Base-by-base conservation (phyloP, 2,888 invertebrate species). In the Oscheius onirici region DNA sequence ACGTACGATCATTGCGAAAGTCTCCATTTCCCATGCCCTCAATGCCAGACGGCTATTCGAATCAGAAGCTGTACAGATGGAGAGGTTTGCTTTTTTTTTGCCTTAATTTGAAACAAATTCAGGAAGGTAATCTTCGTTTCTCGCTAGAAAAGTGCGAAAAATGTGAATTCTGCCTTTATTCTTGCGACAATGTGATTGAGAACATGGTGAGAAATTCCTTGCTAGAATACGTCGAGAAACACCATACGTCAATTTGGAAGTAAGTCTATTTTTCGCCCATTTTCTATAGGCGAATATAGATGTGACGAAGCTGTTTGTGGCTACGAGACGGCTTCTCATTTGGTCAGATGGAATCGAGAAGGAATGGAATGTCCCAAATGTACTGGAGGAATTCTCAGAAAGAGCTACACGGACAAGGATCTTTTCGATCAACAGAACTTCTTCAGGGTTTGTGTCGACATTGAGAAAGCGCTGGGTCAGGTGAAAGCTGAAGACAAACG, bases 391-490 rank as follows among this genome's bases (percentile, higher is more conserved):
- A 71, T 83, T 17, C 74, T 84, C 49, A 73, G 79, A 15, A 82
- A 76, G 28, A 77, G 78, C 75, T 84, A 82, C 73, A 73, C 84
- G 6, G 40, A 75, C 0, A 80, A 78, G 57, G 67, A 78, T 17
- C 78, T 85, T 15, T 85, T 77, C 75, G 81, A 84, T 41, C 86
- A 86, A 73, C 86, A 86, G 69, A 77, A 73, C 61, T 85, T 84
- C 72, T 83, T 78, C 71, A 65, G 69, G 13, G 65, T 65, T 15
- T 75, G 85, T 34, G 71, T 84, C 60, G 80, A 84, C 69, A 58
- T 82, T 3, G 68, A 80, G n/a, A 49, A 51, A 1, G 82, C 75
- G 1, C 55, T 77, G 22, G 55, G 43, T 10, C 72, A 74, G 17
- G 57, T 82, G 66, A 69, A 43, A 3, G 43, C 55, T 22, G 73